Percentiles rank a stretch among this genome's conserved stretches.
These are phyloP conservation scores for Drosophila emarginata DNA, from an alignment of 2,888 invertebrate genomes.

Conservation along the genomic window DNA sequence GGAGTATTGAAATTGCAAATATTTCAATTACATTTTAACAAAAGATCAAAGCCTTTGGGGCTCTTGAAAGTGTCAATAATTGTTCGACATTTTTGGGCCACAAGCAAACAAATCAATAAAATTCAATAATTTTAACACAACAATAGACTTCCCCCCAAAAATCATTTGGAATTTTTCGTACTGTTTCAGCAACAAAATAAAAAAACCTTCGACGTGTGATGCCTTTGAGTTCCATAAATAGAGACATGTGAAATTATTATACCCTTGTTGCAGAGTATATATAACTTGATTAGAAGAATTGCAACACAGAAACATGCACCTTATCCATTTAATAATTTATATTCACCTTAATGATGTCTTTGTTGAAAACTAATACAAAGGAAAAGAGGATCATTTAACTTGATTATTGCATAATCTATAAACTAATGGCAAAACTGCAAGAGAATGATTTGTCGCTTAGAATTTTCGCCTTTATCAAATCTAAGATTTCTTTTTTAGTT, in stretches of 20 bases:
- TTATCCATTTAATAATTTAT: no score
- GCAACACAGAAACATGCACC: no score
- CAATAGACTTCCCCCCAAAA: slow-evolving; percentile 39
- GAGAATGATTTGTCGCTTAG: no score
- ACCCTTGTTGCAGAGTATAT: not conserved
- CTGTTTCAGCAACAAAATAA: slow-evolving; percentile 15
- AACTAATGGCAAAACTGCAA: no score
- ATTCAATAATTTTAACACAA: slow-evolving; percentile 14
- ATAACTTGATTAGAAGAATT: not conserved
- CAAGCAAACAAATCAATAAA: slow-evolving; percentile 50
- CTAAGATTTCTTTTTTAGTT: no score
- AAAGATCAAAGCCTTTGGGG: slow-evolving; percentile 56
- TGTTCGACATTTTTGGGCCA: slow-evolving; percentile 55
- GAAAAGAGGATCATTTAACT: no score
- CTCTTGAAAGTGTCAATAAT: slow-evolving; percentile 54
- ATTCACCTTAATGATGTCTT: no score
- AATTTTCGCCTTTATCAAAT: no score
- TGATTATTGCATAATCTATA: no score
- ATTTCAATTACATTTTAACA: not conserved
- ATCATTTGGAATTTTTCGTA: slow-evolving; percentile 30
- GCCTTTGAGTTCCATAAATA: slow-evolving; percentile 27
- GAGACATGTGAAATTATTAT: slow-evolving; percentile 5
- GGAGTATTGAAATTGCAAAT: no score
- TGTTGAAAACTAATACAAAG: no score
- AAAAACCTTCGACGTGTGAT: slow-evolving; percentile 42